Percentiles rank a stretch among this genome's conserved stretches.
phyloP scores from a whole-genome alignment of 2,113 vertebrate species.

The Microcebus tavaratra region DNA sequence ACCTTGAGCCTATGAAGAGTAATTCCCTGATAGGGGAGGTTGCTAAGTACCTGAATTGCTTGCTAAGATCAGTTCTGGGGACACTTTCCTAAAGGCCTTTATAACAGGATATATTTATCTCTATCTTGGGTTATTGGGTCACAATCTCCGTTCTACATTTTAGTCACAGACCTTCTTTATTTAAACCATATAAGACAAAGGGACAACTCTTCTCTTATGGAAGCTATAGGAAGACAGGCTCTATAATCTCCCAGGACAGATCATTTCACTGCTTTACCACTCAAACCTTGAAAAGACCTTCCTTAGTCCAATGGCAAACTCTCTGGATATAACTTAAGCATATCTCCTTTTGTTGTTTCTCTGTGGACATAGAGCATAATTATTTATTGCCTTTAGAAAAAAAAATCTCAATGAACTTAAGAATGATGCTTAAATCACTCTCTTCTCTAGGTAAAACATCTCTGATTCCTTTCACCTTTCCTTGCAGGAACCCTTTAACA shows the following conservation, averaged over 20 bases:
- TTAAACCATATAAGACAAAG: neutral
- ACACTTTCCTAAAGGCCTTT: neutral
- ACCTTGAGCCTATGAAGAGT: neutral
- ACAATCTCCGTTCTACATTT: neutral
- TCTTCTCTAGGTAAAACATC: neutral
- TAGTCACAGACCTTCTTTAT: neutral
- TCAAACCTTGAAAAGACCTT: neutral
- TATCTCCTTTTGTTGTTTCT: neutral
- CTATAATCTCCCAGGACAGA: neutral
- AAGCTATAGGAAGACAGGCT: neutral
- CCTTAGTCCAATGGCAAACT: neutral
- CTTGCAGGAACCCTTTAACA: neutral
- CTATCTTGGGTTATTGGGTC: neutral
- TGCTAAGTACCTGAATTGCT: neutral
- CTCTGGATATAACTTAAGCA: neutral
- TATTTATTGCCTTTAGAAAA: neutral
- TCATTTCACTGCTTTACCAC: neutral
- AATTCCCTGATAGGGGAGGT: neutral
- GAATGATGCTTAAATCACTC: neutral
- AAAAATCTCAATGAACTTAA: neutral
- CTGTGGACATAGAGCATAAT: neutral
- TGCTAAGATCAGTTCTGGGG: neutral
- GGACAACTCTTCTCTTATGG: neutral
- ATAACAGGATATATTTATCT: neutral
- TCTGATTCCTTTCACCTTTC: neutral